phyloP scores from a whole-genome alignment of 1,140 invertebrate species.

The Heliconius eleuchia region DNA sequence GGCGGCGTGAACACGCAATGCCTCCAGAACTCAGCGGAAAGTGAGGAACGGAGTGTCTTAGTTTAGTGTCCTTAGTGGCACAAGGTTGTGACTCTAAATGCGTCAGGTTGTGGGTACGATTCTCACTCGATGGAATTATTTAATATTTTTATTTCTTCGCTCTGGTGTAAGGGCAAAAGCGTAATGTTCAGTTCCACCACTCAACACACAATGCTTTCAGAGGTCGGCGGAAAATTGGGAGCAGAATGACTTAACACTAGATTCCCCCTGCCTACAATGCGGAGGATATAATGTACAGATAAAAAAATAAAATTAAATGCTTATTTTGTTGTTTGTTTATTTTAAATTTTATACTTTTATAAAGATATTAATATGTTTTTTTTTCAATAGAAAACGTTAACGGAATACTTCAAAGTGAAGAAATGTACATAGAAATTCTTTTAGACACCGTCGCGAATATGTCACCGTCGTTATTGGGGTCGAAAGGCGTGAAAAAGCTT shows the following conservation, averaged over 20 bases:
- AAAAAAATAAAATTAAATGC: no score
- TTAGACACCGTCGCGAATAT: conserved; percentile 74
- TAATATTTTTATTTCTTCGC: background rate
- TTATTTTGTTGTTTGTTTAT: conserved; percentile 1
- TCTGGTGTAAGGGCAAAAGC: background rate
- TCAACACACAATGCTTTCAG: no score
- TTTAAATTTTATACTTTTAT: background rate
- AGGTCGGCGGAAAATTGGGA: background rate
- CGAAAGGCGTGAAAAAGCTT: conserved; percentile 72
- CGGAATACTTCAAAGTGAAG: conserved; percentile 76
- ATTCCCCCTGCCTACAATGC: no score
- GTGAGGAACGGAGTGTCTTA: no score
- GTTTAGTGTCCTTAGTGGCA: background rate
- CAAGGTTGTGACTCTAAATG: background rate
- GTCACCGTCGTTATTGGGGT: conserved; percentile 65
- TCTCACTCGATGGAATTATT: background rate
- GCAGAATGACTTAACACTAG: background rate
- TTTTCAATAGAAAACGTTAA: conserved; percentile 66
- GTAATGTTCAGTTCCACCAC: no score
- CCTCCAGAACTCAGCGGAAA: no score
- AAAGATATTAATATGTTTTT: background rate
- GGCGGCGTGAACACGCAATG: no score
- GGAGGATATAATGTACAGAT: no score
- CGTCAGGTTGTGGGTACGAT: background rate
- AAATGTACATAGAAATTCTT: conserved; percentile 78